Evolutionary conservation across 2,888 invertebrate genomes (phyloP).

Genomic region (Drosophila lutescens): DNA sequence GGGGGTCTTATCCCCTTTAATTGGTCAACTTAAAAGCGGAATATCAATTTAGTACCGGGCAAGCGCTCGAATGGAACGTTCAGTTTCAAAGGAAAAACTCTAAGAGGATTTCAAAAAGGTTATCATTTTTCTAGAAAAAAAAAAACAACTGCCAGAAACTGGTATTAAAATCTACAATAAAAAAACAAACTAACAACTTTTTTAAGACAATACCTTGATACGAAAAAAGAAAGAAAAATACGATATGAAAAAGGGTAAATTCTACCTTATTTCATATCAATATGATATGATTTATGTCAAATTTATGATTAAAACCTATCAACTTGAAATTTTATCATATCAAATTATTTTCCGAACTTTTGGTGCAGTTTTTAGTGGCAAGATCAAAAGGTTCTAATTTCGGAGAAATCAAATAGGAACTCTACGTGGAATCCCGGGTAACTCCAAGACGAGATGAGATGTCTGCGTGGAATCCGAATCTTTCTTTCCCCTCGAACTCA

Average conservation of each 20-base stretch:
- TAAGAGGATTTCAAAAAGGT: not conserved
- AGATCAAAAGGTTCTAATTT: constrained; percentile 7
- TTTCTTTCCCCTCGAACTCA: not conserved
- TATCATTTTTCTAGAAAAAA: too few relatives aligned
- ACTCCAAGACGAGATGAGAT: not conserved
- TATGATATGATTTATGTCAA: too few relatives aligned
- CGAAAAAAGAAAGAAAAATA: too few relatives aligned
- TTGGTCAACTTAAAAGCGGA: constrained; percentile 8
- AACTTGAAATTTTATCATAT: too few relatives aligned
- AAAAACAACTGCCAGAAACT: too few relatives aligned
- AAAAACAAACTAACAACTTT: too few relatives aligned
- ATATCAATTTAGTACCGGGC: constrained; percentile 6
- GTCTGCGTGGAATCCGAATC: not conserved
- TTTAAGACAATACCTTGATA: too few relatives aligned
- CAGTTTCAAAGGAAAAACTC: not conserved
- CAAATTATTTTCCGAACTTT: too few relatives aligned
- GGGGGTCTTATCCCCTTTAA: constrained; percentile 2
- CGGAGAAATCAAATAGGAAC: not conserved
- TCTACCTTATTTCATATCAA: too few relatives aligned
- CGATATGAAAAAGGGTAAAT: too few relatives aligned
- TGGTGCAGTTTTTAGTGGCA: not conserved
- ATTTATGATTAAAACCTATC: too few relatives aligned
- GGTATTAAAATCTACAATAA: too few relatives aligned
- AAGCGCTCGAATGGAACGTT: not conserved
- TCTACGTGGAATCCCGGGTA: not conserved